Evolutionary conservation across 1,140 invertebrate species (phyloP), one percentile per base, ranked within the genome.

Genomic region (Cydia splendana): DNA sequence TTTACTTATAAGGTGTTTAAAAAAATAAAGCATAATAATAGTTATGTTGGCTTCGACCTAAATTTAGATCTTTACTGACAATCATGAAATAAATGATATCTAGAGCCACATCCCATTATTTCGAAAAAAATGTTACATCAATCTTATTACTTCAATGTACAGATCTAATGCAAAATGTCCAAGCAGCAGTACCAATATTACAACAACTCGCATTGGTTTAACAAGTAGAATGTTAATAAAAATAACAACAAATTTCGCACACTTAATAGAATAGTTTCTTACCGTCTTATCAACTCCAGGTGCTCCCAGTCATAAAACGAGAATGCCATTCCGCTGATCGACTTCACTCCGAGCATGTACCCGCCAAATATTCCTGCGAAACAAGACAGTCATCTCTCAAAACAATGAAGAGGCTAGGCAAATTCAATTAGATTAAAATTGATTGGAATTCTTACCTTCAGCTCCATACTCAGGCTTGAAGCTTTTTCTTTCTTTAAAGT

Each of bases 281-380:
- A 90, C 79, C 99, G 95, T 79, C 99, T 95, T 12, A 99, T 95
- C 2, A 99, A 94, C 79, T 98, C 97, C 45, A 98, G 92, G 3
- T 96, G 96, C 82, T 99, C 98, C 99, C 99, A 99, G 87, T 99
- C 99, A 86, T 99, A 99, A 89, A 99, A 99, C 1, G 95, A 99
- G 87, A 99, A 99, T 0, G 95, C 95, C 75, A 99, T 94, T 1
- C 98, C 98, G 73, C 97, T 97, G 2, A 97, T 96, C 0, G 98
- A 99, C 81, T 97, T 97, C 0, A 99, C 98, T 12, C 99, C 98
- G 30, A 99, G 94, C 91, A 99, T 95, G 90, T 95, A 96, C 7
- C 99, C 99, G 74, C 99, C 99, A 93, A 98, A 99, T 75, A 99
- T 99, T 75, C 96, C 98, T 97, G 80, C 4, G 77, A 42, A 57